Percentiles rank a stretch among this genome's conserved stretches.
Evolutionary conservation across 2,113 vertebrate genomes (phyloP).

Genomic region (Sus scrofa): T2T-Sscrofa CM000816.6:81288001-81288500

Average conservation of each 20-base stretch:
- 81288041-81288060: slow-evolving; percentile 3
- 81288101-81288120: slow-evolving; percentile 53
- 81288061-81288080: neutral
- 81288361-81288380: slow-evolving; percentile 47
- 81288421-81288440: neutral
- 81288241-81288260: slow-evolving; percentile 40
- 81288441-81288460: neutral
- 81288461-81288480: slow-evolving; percentile 16
- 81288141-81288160: slow-evolving; percentile 19
- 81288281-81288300: slow-evolving; percentile 55
- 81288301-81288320: slow-evolving; percentile 53
- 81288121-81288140: slow-evolving; percentile 47
- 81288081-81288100: neutral
- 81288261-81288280: slow-evolving; percentile 28
- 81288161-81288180: slow-evolving; percentile 13
- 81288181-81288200: slow-evolving; percentile 54
- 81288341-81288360: slow-evolving; percentile 58
- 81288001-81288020: slow-evolving; percentile 49
- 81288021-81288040: slow-evolving; percentile 22
- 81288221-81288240: slow-evolving; percentile 34
- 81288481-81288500: slow-evolving; percentile 48
- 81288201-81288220: slow-evolving; percentile 32
- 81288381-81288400: slow-evolving; percentile 55
- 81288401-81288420: slow-evolving; percentile 15
- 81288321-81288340: slow-evolving; percentile 55